Base-by-base conservation (phyloP, 2,113 vertebrate species). In the Percina caprodes region DNA sequence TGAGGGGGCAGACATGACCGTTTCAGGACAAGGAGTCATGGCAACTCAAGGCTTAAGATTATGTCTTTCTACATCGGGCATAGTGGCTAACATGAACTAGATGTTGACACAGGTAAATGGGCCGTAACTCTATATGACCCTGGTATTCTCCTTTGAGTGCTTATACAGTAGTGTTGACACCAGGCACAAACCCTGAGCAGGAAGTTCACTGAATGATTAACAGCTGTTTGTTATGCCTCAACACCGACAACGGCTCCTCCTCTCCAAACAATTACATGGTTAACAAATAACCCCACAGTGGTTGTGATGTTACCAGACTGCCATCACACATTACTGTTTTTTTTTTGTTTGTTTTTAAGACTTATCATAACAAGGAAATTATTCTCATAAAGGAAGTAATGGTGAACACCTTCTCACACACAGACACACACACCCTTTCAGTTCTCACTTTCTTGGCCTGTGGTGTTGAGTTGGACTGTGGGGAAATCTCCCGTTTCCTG, bases 371-470 rank as follows among this genome's bases (percentile, higher is more conserved):
- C 89, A 86, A 94, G 93, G 93, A 94, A 94, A 92, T 81, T 59
- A 84, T 87, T 93, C 86, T 92, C 69, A 82, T 79, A 75, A 87
- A 92, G 92, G 90, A 94, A 92, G 88, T 83, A 21, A 82, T 73
- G 69, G 26, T 1, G 56, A 71, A 78, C 66, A 77, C 23, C 0
- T 2, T 66, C 55, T 65, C 67, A 77, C 24, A 75, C 63, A 1
- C 19, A 74, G 30, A 66, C 69, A 78, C 60, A 74, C 76, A 80
- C 80, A 35, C 58, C 49, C 55, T 93, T 92, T 94, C 92, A 89
- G 86, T 95, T 95, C 93, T 92, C 89, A 71, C 89, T 94, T 93
- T 94, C 86, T 86, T 60, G 48, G 84, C 46, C 60, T 79, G 80
- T 69, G 60, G 74, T 24, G 6, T 15, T 2, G 35, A 76, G 58